These are phyloP conservation scores for Heterocephalus glaber DNA, from an alignment of 2,113 vertebrate genomes.

Conservation along the genomic window DNA sequence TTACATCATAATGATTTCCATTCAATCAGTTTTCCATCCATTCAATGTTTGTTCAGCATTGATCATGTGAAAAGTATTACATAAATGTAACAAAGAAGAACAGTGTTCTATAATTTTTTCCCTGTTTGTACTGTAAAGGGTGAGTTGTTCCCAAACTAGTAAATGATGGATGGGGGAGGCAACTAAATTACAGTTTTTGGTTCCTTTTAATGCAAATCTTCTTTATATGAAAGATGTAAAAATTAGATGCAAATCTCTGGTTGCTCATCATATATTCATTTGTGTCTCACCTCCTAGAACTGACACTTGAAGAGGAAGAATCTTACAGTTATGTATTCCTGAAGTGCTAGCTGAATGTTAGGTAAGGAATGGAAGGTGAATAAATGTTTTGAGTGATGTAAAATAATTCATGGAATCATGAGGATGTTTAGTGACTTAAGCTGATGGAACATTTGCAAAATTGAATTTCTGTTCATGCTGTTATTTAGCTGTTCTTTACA, in stretches of 20 bases:
- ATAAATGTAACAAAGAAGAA: background rate
- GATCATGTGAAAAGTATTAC: background rate
- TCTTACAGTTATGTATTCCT: background rate
- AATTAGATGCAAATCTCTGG: background rate
- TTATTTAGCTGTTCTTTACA: background rate
- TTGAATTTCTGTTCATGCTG: conserved; percentile 11
- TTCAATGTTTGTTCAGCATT: background rate
- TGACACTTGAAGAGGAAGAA: background rate
- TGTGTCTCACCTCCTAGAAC: background rate
- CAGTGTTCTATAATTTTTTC: background rate
- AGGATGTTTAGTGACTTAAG: conserved; percentile 22
- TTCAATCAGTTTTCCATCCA: background rate
- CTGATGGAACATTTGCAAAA: conserved; percentile 5
- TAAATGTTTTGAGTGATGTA: background rate
- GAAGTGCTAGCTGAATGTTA: conserved; percentile 1
- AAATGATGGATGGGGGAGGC: background rate
- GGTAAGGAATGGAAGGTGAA: background rate
- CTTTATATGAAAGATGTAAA: background rate
- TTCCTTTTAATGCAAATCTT: conserved; percentile 15
- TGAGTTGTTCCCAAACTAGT: background rate
- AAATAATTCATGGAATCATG: conserved; percentile 45
- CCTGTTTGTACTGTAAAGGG: background rate
- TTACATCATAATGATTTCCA: background rate
- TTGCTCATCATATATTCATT: background rate
- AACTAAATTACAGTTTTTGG: conserved; percentile 28